Evolutionary conservation across 1,140 invertebrate genomes (phyloP), one percentile per base, ranked within the genome.

Genomic region (Kradibia gibbosae): DNA sequence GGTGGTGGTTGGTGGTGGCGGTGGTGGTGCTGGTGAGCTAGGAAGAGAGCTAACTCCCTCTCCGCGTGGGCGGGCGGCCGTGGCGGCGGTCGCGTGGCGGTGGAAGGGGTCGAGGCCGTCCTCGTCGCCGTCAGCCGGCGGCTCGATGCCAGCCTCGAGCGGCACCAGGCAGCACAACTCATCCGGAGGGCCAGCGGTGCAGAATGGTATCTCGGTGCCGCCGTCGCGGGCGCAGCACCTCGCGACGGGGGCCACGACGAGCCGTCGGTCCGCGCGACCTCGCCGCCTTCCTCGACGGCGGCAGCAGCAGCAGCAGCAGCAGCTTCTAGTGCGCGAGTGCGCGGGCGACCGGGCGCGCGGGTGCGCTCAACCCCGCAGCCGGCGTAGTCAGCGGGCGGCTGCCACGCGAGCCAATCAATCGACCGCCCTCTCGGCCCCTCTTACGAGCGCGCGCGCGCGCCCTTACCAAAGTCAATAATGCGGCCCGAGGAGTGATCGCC

Each of bases 121-220:
- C 55, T 25, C 39, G 42, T 17, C 7, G 39, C 53, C 7, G 39
- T 39, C 3, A 48, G 0, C 36, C 31, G 70, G 45, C 77, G 77
- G 70, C 22, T 45, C 70, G 70, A 79, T 71, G 67, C 70, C 36
- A 45, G n/a, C n/a, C n/a, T n/a, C n/a, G n/a, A n/a, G 20, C 62
- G 55, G 25, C 60, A 8, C 17, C n/a, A n/a, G 34, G 36, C 11
- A 22, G n/a, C 36, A 72, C 65, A 62, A 72, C 53, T 55, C 77
- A 50, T 71, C 77, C 77, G 70, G 25, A 55, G 50, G 67, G 36
- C 67, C 78, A 73, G 67, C 67, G 36, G 28, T 70, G 78, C 70
- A 48, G 67, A 60, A 80, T 80, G 70, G 70, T 79, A 79, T 48
- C 36, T 79, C 42, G 78, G 55, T 62, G 78, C 36, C 36, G 77